These are phyloP conservation scores for Tenthredo amoena DNA, from an alignment of 2,888 invertebrate genomes.

Conservation along the genomic window DNA sequence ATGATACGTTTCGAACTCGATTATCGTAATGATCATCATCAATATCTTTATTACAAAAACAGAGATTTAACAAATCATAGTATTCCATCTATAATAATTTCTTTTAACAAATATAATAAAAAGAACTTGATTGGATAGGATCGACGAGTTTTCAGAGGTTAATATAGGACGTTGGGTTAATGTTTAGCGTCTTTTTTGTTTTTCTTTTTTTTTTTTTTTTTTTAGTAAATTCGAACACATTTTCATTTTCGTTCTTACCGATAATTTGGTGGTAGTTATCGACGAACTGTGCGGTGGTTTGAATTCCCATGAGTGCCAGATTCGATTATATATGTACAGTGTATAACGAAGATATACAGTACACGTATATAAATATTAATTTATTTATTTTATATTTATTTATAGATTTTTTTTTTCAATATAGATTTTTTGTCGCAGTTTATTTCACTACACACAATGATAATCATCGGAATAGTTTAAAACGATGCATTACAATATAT, in stretches of 20 bases:
- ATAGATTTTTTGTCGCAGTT: neutral
- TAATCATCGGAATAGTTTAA: too few relatives aligned
- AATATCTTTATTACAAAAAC: too few relatives aligned
- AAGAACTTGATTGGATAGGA: too few relatives aligned
- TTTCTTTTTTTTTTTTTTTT: neutral
- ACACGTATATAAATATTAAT: neutral
- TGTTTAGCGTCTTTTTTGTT: neutral
- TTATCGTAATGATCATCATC: too few relatives aligned
- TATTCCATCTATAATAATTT: too few relatives aligned
- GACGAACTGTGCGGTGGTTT: constrained; percentile 77
- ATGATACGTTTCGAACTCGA: too few relatives aligned
- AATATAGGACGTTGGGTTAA: too few relatives aligned
- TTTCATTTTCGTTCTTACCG: constrained; percentile 65
- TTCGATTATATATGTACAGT: constrained; percentile 1
- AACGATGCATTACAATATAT: neutral
- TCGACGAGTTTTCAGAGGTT: too few relatives aligned
- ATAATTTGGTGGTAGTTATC: constrained; percentile 77
- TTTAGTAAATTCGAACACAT: neutral
- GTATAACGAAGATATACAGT: neutral
- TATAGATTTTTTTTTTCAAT: too few relatives aligned
- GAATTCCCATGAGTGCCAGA: constrained; percentile 78
- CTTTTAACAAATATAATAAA: too few relatives aligned
- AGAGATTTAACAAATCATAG: too few relatives aligned
- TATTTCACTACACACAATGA: neutral
- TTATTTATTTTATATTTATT: neutral